Conservation (phyloP, 2,113 vertebrate species). For the Laticauda laticaudata region DNA sequence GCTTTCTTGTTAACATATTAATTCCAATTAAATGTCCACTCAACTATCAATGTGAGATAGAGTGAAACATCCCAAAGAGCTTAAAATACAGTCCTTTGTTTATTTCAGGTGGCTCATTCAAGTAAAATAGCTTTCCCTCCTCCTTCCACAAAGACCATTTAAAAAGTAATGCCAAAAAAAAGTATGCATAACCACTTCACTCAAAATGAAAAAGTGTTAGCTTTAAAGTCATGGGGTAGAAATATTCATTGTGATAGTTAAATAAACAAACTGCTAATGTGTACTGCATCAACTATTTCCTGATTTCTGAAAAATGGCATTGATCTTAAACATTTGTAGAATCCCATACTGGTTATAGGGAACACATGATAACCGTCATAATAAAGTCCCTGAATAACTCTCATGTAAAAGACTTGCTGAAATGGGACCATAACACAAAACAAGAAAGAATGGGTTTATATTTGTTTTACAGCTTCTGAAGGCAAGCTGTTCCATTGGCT, state of each 20-base stretch:
- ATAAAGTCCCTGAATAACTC: neutral
- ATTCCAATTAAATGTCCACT: neutral
- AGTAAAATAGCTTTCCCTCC: neutral
- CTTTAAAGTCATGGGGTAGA: neutral
- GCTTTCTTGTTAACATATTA: constrained; percentile 18
- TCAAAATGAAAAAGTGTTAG: neutral
- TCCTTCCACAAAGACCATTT: neutral
- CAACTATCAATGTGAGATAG: neutral
- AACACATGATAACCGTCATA: neutral
- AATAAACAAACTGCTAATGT: neutral
- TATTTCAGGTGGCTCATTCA: neutral
- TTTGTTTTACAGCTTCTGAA: too few species aligned
- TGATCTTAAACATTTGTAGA: neutral
- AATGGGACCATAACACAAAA: neutral
- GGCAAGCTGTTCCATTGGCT: too few species aligned
- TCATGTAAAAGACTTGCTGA: neutral
- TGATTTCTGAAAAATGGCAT: neutral
- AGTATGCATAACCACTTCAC: neutral
- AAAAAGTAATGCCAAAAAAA: neutral
- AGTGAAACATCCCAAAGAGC: neutral
- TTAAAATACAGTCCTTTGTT: neutral
- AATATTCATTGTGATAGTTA: neutral
- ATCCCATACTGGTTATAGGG: neutral
- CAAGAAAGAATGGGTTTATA: neutral
- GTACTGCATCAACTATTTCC: neutral